Conservation (phyloP, 2,797 vertebrate species). For the Etheostoma nigrum region DNA sequence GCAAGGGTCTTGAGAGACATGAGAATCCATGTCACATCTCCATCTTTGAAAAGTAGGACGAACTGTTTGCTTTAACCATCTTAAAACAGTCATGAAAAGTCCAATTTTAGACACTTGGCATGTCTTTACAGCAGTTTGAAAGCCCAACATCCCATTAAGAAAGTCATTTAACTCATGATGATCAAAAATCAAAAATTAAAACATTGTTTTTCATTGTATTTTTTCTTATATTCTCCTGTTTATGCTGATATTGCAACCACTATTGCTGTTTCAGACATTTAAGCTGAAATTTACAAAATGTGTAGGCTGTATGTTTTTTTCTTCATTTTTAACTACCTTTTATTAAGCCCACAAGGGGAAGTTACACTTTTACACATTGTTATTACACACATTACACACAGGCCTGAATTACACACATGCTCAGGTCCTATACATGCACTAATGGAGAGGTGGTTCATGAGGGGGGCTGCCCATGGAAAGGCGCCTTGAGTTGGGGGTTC, state of each 20-base stretch:
- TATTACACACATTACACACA: too few relatives aligned
- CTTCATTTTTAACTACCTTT: too few relatives aligned
- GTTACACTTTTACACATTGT: too few relatives aligned
- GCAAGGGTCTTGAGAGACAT: slow-evolving; percentile 78
- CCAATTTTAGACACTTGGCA: too few relatives aligned
- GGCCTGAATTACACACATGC: too few relatives aligned
- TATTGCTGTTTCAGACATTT: not conserved
- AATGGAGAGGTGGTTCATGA: too few relatives aligned
- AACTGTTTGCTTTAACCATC: not conserved
- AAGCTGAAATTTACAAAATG: not conserved
- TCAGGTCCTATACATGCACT: too few relatives aligned
- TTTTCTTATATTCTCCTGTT: not conserved
- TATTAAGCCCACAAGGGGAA: too few relatives aligned
- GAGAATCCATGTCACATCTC: slow-evolving; percentile 89
- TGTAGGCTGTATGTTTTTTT: not conserved
- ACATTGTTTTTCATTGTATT: not conserved
- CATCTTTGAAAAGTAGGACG: slow-evolving; percentile 84
- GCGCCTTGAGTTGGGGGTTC: too few relatives aligned
- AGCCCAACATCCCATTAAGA: not conserved
- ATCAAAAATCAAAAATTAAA: not conserved
- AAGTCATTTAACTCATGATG: not conserved
- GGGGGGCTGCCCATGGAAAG: too few relatives aligned
- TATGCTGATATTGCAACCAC: not conserved
- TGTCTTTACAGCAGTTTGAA: not conserved
- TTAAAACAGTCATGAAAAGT: not conserved